Evolutionary conservation across 2,888 invertebrate species (phyloP).

Genomic region (Drosophila mayaguana): DNA sequence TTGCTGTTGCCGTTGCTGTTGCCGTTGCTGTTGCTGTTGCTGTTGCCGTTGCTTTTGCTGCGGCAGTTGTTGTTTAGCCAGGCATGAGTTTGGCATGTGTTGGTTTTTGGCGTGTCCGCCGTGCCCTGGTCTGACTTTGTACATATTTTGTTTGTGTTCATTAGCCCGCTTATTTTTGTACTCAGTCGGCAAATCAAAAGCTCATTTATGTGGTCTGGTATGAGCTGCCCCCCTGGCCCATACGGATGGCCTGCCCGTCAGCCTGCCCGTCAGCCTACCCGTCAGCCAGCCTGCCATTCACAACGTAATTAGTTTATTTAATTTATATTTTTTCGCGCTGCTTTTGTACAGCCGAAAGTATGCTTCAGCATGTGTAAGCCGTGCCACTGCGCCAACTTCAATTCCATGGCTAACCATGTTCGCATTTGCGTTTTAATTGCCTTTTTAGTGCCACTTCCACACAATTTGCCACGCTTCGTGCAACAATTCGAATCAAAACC

Average conservation of each 20-base stretch:
- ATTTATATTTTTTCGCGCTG: conserved; percentile 57
- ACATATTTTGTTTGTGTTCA: conserved; percentile 62
- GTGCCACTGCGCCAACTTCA: conserved; percentile 32
- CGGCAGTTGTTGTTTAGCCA: conserved; percentile 18
- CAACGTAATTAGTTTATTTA: conserved; percentile 77
- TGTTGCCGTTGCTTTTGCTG: no score
- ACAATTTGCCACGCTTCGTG: conserved; percentile 80
- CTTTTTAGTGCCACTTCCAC: conserved; percentile 81
- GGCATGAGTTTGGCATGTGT: conserved; percentile 53
- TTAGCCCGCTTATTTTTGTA: conserved; percentile 56
- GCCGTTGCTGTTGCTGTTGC: conserved; percentile 8
- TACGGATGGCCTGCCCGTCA: conserved; percentile 18
- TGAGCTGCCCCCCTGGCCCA: conserved; percentile 12
- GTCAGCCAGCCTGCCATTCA: conserved; percentile 25
- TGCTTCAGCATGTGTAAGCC: conserved; percentile 60
- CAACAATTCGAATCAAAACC: conserved; percentile 75
- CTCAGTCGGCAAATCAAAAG: conserved; percentile 69
- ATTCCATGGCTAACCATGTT: conserved; percentile 43
- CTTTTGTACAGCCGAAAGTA: conserved; percentile 41
- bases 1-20: neutral
- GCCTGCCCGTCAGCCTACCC: conserved; percentile 2
- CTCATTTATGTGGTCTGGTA: conserved; percentile 58
- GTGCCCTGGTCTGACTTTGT: conserved; percentile 54
- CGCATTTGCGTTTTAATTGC: conserved; percentile 79
- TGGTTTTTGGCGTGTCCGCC: conserved; percentile 64